Evolutionary conservation across 2,113 vertebrate genomes (phyloP), one percentile per base, ranked within the genome.

Genomic region (Periophthalmus modestus): DNA sequence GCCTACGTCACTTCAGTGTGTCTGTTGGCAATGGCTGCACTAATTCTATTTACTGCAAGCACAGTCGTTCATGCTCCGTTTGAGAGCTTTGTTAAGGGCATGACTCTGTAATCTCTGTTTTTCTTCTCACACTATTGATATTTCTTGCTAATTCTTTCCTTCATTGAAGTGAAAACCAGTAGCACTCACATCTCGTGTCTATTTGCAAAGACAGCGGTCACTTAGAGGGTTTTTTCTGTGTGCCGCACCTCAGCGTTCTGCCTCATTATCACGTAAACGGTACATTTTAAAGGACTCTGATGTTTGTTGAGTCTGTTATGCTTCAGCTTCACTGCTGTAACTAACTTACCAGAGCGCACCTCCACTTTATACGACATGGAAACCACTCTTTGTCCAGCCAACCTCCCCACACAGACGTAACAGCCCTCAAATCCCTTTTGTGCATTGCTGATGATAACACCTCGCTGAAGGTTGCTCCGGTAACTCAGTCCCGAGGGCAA

Each of bases 351-450:
- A n/a, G 75, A 87, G 65, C 81, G 82, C 5, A 94, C 92, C 5
- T 91, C 91, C 82, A 94, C 72, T 2, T 82, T 87, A 82, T 93
- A 94, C 10, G 79, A 66, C 54, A 57, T 77, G 0, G 93, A 94
- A 4, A 13, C 88, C 73, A 93, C 90, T 46, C 71, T 75, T 55
- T 18, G 67, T 24, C 77, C 84, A 6, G 39, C 74, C 0, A 93
- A 89, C 68, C 72, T 78, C 7, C 89, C 91, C 48, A 84, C 83
- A 14, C 92, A 92, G 2, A 91, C 7, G 19, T 92, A 94, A 61
- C 93, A 93, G 63, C 93, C 92, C 69, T 92, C 88, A 3, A 89
- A 89, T 13, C 88, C 86, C 74, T 88, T 92, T 9, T 73, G 87
- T 19, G 84, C 69, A 1, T 79, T 82, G 71, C 57, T 77, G 77